Evolutionary conservation across 2,797 vertebrate species (phyloP), one percentile per base, ranked within the genome.

Genomic region (Mallotus villosus): DNA sequence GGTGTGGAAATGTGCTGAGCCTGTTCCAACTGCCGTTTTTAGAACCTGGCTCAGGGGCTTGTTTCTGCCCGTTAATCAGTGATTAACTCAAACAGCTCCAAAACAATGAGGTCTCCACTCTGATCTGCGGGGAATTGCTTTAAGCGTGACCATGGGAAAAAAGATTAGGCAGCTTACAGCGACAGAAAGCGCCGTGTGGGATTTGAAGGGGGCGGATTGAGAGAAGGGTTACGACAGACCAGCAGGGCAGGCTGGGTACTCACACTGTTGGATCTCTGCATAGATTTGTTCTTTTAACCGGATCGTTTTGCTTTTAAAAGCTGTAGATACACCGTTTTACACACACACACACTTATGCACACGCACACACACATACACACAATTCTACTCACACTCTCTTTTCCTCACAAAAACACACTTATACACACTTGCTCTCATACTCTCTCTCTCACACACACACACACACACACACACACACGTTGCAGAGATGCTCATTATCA

Each of bases 21-120:
- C 77, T 72, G 78, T 80, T 80, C 82, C 84, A 76, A 81, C 76
- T 87, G 81, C 72, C 67, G 73, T 81, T 87, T 80, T 84, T 88
- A 83, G 76, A 80, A 41, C 72, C 49, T 82, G 85, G 84, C 86
- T 83, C 86, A 70, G 82, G 84, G 86, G 81, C 81, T 90, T 85
- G 86, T 89, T 92, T 87, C n/a, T 89, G 79, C 84, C 84, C 85
- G 86, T 92, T 93, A 93, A 93, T 93, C 88, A 91, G 88, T 83
- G 90, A 93, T 93, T 89, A 91, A 88, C 87, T 90, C 84, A 87
- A 91, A 91, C 87, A 67, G 84, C 90, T 88, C 77, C 75, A 81
- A 90, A 92, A 92, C 90, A 92, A 91, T 89, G 85, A 93, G 88
- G 87, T 88, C 84, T 87, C 83, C 37, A 72, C 85, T 89, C 81